Evolutionary conservation across 2,888 invertebrate genomes (phyloP).

Genomic region (Muscina levida): DNA sequence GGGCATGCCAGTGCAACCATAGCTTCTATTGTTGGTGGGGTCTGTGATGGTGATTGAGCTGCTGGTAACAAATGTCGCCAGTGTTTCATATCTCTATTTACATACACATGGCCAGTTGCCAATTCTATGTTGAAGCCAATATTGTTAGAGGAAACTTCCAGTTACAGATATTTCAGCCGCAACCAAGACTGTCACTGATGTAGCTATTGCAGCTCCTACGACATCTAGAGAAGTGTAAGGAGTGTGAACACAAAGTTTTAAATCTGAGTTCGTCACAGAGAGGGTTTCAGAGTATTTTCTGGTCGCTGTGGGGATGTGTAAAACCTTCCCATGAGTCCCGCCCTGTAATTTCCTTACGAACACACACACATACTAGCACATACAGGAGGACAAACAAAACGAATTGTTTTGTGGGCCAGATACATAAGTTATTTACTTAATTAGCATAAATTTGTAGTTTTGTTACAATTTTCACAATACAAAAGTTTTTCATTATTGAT

Average conservation of each 20-base stretch:
- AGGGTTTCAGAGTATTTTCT: background rate
- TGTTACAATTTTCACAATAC: conserved; percentile 51
- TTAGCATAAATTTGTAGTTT: conserved; percentile 64
- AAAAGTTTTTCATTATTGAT: conserved; percentile 55
- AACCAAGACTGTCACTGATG: background rate
- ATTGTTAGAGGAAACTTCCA: conserved; percentile 34
- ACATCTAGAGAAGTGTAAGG: conserved; percentile 17
- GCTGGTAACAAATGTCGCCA: conserved; percentile 62
- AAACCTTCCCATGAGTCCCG: background rate
- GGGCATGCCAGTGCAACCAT: conserved; percentile 38
- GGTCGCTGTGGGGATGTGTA: background rate
- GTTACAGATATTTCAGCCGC: background rate
- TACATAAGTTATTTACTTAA: conserved; percentile 62
- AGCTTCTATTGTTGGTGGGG: conserved; percentile 3
- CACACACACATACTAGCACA: background rate
- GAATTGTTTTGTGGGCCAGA: conserved; percentile 6
- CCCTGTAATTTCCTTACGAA: background rate
- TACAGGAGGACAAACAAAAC: too few species aligned
- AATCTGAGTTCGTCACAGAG: background rate
- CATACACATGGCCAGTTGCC: conserved; percentile 63
- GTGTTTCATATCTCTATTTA: conserved; percentile 56
- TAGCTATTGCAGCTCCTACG: too few species aligned
- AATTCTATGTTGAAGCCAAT: conserved; percentile 58
- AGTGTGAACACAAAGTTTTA: conserved; percentile 31
- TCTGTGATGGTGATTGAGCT: background rate